Base-by-base conservation (phyloP, 1,140 invertebrate genomes). In the Lepidostoma basale region DNA sequence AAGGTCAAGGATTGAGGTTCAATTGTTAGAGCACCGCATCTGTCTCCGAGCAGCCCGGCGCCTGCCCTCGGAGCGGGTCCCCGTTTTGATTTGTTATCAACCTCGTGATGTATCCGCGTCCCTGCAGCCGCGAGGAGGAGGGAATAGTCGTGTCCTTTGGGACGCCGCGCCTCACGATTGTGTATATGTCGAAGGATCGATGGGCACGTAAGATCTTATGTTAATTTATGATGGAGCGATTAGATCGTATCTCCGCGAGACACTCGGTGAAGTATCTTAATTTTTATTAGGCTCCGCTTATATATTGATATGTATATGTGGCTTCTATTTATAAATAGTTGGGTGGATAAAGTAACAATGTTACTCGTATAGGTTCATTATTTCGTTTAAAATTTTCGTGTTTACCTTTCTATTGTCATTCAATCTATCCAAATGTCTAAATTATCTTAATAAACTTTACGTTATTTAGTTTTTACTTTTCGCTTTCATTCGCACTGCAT, bases 81-180 rank as follows among this genome's bases (percentile, higher is more conserved):
- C n/a, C 39, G 54, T 45, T 59, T 44, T 47, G 65, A 68, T 68
- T 36, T 52, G 56, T 52, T 68, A 68, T 68, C 66, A 39, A 22
- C 40, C 39, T 49, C 56, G 39, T 58, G 56, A 67, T 67, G 47
- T 67, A 67, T 65, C 26, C 42, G 26, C n/a, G 33, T 16, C 25
- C 22, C 33, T 25, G 42, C 14, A 56, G 52, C 52, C 52, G 52
- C 42, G 25, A 12, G 28, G 47, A 40, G 25, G 33, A 49, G 14
- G n/a, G 23, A 47, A 47, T 47, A 22, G 44, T 18, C 16, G 18
- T 47, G 44, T 22, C 44, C 20, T 18, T 20, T 47, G 14, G 22
- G 44, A 20, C 44, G 40, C n/a, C 40, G 40, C 2, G 3, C 8
- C n/a, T n/a, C 16, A 44, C n/a, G n/a, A n/a, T n/a, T n/a, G n/a